Evolutionary conservation across 2,888 invertebrate species (phyloP).

Genomic region (Sclerodermus sp.): DNA sequence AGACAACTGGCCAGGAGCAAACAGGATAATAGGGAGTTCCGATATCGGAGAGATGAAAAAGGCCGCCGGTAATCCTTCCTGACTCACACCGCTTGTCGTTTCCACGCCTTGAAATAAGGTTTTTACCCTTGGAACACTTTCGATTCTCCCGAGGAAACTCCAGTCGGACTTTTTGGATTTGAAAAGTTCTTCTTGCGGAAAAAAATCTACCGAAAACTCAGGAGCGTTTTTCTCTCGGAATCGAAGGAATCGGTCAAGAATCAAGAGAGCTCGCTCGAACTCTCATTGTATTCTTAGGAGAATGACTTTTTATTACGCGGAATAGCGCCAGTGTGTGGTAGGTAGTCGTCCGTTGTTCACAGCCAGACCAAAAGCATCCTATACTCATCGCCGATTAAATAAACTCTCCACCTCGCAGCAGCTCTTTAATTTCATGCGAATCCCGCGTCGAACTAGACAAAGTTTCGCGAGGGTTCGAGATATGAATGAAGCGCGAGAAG

Average conservation of each 20-base stretch:
- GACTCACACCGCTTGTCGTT: conserved; percentile 18
- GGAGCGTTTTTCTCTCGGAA: neutral
- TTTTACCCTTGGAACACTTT: conserved; percentile 17
- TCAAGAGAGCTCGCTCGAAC: too few relatives aligned
- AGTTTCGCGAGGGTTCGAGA: too few relatives aligned
- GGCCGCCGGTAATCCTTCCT: conserved; percentile 36
- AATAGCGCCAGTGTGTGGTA: too few relatives aligned
- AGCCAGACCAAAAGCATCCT: too few relatives aligned
- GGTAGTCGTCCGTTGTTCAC: too few relatives aligned
- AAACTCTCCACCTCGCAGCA: too few relatives aligned
- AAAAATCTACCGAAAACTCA: conserved; percentile 1
- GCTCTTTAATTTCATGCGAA: too few relatives aligned
- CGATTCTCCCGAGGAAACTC: conserved; percentile 17
- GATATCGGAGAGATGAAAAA: conserved; percentile 43
- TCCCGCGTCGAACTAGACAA: too few relatives aligned
- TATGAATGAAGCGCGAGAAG: too few relatives aligned
- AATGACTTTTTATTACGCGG: too few relatives aligned
- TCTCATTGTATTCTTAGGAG: too few relatives aligned
- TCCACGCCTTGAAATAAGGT: conserved; percentile 4
- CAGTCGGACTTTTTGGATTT: conserved; percentile 13
- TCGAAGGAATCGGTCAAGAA: neutral
- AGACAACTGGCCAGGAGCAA: conserved; percentile 7
- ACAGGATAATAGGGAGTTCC: conserved; percentile 22
- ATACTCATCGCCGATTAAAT: too few relatives aligned
- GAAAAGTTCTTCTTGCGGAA: conserved; percentile 16